phyloP scores from a whole-genome alignment of 2,797 vertebrate species.

The Amniataba percoides region DNA sequence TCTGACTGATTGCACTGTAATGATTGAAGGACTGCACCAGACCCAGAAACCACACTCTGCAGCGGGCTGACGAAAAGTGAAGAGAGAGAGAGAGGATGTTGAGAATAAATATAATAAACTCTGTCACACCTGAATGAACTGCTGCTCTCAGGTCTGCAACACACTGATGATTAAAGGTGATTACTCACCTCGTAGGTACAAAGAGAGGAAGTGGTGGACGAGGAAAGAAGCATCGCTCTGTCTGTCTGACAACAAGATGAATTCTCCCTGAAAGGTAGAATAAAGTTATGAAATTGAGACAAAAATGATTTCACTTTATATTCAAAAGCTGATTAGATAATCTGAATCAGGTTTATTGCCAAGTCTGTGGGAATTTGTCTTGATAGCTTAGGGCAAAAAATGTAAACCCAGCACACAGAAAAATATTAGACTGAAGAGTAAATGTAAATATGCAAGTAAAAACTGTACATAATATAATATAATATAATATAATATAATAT shows the following conservation, averaged over 20 bases:
- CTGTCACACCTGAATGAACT: neutral
- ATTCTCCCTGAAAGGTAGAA: slow-evolving; percentile 82
- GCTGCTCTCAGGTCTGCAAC: too few relatives aligned
- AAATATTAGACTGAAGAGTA: too few relatives aligned
- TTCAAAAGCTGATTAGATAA: neutral
- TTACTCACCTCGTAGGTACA: slow-evolving; percentile 91
- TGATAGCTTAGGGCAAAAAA: too few relatives aligned
- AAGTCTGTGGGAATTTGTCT: too few relatives aligned
- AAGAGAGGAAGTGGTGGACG: slow-evolving; percentile 94
- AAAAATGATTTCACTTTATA: too few relatives aligned
- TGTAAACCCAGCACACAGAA: too few relatives aligned
- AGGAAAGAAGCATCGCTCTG: slow-evolving; percentile 94
- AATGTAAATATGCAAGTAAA: too few relatives aligned
- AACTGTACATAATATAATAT: neutral
- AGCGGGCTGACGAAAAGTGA: slow-evolving; percentile 85
- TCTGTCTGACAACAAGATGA: slow-evolving; percentile 88
- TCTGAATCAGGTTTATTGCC: too few relatives aligned
- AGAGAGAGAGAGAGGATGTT: neutral
- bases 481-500: too few relatives aligned
- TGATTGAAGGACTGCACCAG: slow-evolving; percentile 96
- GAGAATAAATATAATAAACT: rapidly evolving
- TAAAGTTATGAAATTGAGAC: neutral
- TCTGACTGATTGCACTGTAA: slow-evolving; percentile 91
- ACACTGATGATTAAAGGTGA: too few relatives aligned
- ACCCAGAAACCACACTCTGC: slow-evolving; percentile 93